Conservation (phyloP, 2,888 invertebrate species). For the Helicoverpa assulta region DNA sequence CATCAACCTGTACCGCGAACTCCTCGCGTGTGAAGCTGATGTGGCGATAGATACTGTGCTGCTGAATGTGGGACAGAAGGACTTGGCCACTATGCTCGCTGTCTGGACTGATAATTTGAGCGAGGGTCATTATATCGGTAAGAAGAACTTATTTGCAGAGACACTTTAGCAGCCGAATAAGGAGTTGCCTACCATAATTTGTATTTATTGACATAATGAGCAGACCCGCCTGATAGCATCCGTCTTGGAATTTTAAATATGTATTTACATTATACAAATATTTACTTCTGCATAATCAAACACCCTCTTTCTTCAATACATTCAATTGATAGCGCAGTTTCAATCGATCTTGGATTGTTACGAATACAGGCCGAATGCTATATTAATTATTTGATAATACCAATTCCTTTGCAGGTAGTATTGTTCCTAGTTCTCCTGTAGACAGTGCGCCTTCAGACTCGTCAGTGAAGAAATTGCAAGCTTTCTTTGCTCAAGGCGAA, state of each 20-base stretch:
- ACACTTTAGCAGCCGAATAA: no score
- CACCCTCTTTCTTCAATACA: no score
- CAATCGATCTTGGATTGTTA: no score
- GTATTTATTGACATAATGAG: no score
- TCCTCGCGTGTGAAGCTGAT: constrained; percentile 91
- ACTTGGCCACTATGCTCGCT: constrained; percentile 92
- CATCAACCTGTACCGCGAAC: constrained; percentile 72
- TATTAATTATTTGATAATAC: no score
- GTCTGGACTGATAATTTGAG: constrained; percentile 93
- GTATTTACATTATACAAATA: no score
- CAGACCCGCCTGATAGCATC: no score
- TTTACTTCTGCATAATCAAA: no score
- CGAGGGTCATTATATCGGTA: constrained; percentile 90
- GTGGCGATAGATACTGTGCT: constrained; percentile 92
- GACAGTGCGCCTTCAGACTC: constrained; percentile 83
- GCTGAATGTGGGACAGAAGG: constrained; percentile 93
- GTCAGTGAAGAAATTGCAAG: constrained; percentile 92
- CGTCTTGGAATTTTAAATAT: no score
- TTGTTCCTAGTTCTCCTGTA: constrained; percentile 84
- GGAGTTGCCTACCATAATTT: no score
- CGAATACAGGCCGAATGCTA: no score
- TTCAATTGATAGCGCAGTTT: no score
- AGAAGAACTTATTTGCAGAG: background rate
- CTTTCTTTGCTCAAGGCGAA: constrained; percentile 93
- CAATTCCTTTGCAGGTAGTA: constrained; percentile 68